Percentiles rank a stretch among this genome's conserved stretches.
These are phyloP conservation scores for Xiphophorus maculatus DNA, from an alignment of 2,113 vertebrate species.

Conservation along the genomic window DNA sequence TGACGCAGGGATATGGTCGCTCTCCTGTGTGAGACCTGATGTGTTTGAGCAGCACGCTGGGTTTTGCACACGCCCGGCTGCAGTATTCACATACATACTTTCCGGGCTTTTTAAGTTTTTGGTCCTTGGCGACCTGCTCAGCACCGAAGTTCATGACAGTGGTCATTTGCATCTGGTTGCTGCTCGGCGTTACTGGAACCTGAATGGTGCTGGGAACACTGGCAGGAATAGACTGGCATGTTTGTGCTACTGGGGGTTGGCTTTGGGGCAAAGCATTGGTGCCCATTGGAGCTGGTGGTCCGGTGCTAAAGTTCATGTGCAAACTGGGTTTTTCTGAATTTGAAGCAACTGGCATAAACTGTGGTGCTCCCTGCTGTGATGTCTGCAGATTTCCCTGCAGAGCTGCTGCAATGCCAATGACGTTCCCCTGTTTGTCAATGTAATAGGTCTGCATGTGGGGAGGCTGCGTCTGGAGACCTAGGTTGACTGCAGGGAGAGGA, in stretches of 20 bases:
- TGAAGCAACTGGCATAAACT: conserved; percentile 76
- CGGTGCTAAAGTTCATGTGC: conserved; percentile 84
- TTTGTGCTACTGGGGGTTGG: conserved; percentile 86
- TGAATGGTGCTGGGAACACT: conserved; percentile 86
- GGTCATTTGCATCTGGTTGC: conserved; percentile 86
- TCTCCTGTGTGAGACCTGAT: conserved; percentile 98
- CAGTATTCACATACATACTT: conserved; percentile 98
- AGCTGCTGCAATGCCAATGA: conserved; percentile 72
- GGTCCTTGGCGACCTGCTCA: conserved; percentile 92
- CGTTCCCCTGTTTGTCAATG: conserved; percentile 79
- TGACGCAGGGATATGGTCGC: conserved; percentile 95
- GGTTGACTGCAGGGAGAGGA: conserved; percentile 73
- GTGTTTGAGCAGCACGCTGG: conserved; percentile 96
- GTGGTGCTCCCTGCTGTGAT: conserved; percentile 68
- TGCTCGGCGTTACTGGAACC: conserved; percentile 85
- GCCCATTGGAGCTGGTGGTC: conserved; percentile 82
- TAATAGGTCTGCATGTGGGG: conserved; percentile 80
- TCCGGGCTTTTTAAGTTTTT: conserved; percentile 96
- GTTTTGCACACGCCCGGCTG: conserved; percentile 94
- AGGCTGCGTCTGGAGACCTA: conserved; percentile 73
- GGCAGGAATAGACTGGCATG: conserved; percentile 84
- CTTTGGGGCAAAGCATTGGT: conserved; percentile 87
- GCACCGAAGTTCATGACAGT: conserved; percentile 86
- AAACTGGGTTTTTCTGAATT: conserved; percentile 82
- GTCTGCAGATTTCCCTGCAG: conserved; percentile 76